A percentile compares a stretch with the other conserved stretches of the same genome.
These are phyloP conservation scores for Leuctra nigra DNA, from an alignment of 2,888 invertebrate species.

Conservation along the genomic window DNA sequence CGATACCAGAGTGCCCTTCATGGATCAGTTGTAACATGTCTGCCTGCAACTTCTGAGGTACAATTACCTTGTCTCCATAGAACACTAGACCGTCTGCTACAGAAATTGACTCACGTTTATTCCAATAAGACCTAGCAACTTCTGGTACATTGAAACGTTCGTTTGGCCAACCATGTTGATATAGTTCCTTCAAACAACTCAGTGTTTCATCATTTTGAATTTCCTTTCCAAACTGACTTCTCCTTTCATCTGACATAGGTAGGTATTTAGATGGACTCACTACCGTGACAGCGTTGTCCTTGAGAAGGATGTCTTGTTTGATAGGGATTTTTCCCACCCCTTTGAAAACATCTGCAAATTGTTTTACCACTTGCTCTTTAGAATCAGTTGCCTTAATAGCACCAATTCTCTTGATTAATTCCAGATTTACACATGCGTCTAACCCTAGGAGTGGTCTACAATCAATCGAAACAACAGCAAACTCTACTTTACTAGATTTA, in stretches of 20 bases:
- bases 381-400: too few relatives aligned
- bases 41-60: neutral
- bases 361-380: too few relatives aligned
- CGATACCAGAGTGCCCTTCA: slow-evolving; percentile 15
- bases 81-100: slow-evolving; percentile 14
- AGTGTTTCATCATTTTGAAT: neutral
- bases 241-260: neutral
- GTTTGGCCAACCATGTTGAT: neutral
- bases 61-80: slow-evolving; percentile 3
- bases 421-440: neutral
- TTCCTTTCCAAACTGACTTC: neutral
- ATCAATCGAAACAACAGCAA: neutral
- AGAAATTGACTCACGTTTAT: slow-evolving; percentile 1
- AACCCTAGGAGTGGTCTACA: slow-evolving; percentile 1
- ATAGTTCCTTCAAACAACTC: neutral
- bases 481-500: neutral
- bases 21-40: slow-evolving; percentile 10
- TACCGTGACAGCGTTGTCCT: too few relatives aligned
- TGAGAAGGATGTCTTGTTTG: too few relatives aligned
- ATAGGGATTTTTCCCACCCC: too few relatives aligned
- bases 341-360: too few relatives aligned
- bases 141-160: neutral
- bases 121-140: neutral
- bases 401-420: neutral
- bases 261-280: slow-evolving; percentile 6